Evolutionary conservation across 2,888 invertebrate genomes (phyloP).

Genomic region (Oligia fasciuncula): DNA sequence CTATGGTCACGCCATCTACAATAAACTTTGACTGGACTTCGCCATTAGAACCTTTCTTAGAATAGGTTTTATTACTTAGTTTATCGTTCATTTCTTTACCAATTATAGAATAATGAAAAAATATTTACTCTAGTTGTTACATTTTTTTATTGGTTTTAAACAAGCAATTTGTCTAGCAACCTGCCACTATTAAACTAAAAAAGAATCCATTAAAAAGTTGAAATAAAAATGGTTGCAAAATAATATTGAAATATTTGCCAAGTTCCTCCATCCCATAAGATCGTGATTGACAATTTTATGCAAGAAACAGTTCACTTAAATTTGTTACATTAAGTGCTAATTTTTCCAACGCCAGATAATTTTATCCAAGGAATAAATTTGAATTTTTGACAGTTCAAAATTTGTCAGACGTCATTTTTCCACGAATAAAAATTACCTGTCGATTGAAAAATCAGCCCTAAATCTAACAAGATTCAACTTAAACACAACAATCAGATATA

Average conservation of each 20-base stretch:
- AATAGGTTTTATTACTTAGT: constrained; percentile 13
- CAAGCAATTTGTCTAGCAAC: neutral
- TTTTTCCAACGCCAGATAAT: no score
- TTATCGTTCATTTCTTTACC: neutral
- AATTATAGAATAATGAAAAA: neutral
- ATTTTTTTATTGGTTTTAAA: neutral
- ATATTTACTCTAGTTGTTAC: no score
- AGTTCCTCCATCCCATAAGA: neutral
- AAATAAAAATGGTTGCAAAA: neutral
- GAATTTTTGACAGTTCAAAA: no score
- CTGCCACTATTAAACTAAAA: neutral
- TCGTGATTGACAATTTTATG: neutral
- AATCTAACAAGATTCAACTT: constrained; percentile 3
- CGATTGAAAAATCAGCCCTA: no score
- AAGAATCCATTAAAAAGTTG: neutral
- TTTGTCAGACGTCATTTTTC: no score
- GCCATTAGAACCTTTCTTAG: neutral
- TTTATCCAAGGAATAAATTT: no score
- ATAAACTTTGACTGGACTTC: no score
- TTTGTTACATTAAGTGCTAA: neutral
- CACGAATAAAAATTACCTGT: no score
- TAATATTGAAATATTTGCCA: neutral
- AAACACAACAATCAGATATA: no score
- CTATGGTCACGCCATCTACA: no score
- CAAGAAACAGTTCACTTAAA: neutral